A percentile compares a stretch with the other conserved stretches of the same genome.
These are phyloP conservation scores for Enteromius mattozi DNA, from an alignment of 2,797 vertebrate genomes.

Conservation along the genomic window DNA sequence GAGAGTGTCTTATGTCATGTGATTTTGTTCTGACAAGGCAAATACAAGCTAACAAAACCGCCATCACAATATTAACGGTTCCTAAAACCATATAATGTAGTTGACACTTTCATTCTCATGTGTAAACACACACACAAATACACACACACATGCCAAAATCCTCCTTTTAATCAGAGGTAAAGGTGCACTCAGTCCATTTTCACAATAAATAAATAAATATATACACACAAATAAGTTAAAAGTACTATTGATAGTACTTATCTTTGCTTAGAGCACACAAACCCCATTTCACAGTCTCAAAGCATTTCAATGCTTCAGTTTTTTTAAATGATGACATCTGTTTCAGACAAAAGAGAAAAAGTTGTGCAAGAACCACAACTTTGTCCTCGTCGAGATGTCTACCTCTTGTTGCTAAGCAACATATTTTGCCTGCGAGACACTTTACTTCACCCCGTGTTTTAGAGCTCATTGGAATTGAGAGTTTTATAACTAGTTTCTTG, in stretches of 20 bases:
- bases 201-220: background rate
- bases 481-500: conserved; percentile 18
- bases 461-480: background rate
- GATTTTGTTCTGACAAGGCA: conserved; percentile 26
- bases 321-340: background rate
- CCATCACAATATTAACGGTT: conserved; percentile 16
- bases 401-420: conserved; percentile 57
- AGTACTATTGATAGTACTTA: background rate
- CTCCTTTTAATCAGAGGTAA: background rate
- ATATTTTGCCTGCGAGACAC: conserved; percentile 4
- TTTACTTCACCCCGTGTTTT: background rate
- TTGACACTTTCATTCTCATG: background rate
- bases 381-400: conserved; percentile 31
- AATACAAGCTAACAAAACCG: background rate
- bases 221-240: background rate
- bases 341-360: conserved; percentile 22
- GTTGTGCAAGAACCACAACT: conserved; percentile 31
- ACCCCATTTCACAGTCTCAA: background rate
- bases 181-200: background rate
- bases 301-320: background rate
- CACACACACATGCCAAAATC: background rate
- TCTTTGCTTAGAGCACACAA: background rate
- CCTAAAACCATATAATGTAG: conserved; percentile 7
- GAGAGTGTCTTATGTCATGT: background rate
- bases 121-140: background rate